Evolutionary conservation across 2,113 vertebrate genomes (phyloP), one percentile per base, ranked within the genome.

Genomic region (Ictalurus punctatus): DNA sequence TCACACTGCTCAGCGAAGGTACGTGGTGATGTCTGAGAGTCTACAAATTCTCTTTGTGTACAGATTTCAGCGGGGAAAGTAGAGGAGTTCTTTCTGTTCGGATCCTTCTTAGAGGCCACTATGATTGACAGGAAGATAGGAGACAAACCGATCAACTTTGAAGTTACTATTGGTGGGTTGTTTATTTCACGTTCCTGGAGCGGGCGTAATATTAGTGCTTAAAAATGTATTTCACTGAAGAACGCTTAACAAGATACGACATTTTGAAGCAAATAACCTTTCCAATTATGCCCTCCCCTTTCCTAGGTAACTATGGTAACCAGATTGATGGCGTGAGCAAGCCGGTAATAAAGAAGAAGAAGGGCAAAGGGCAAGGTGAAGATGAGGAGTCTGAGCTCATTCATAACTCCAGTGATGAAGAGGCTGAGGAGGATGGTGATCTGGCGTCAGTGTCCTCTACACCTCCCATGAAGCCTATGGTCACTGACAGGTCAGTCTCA

Each of bases 91-190:
- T 99, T 99, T 86, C 95, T 99, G 17, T 99, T 99, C 0, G 98
- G 98, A 54, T 96, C 98, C 23, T 99, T 99, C 91, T 94, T 99
- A 89, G 98, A 99, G 91, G 97, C 98, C 30, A 98, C 98, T 37
- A 99, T 99, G 98, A 95, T 99, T 0, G 98, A 99, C 93, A 95
- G 98, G 91, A 99, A 97, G 94, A 98, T 97, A 0, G 98, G 98
- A 34, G 98, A 99, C 91, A 99, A 99, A 34, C 97, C 98, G 17
- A 95, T 99, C 90, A 97, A 94, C 95, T 99, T 99, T 6, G 98
- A 99, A 91, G 97, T 99, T 92, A 99, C 98, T 84, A 99, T 99
- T 94, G 98, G 98, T 99, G 92, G 84, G 90, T 76, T 58, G 52
- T 56, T 86, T 25, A 86, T 44, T 83, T 83, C 40, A 27, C 34